Evolutionary conservation across 2,797 vertebrate species (phyloP).

Genomic region (Alca torda): DNA sequence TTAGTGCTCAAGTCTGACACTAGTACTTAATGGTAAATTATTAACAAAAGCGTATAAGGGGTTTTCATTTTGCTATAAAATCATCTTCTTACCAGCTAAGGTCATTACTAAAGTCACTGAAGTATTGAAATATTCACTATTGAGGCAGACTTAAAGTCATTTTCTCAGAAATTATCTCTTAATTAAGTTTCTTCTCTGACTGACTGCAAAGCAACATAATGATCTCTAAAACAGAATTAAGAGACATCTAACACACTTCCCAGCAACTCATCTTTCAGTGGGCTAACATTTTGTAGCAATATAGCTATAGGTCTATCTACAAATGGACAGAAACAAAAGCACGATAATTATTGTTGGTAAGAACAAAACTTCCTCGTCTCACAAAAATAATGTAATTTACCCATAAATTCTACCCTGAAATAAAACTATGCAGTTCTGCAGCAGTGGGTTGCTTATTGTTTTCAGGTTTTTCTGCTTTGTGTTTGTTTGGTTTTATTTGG

Average conservation of each 20-base stretch:
- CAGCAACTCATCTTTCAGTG: neutral
- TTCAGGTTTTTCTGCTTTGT: too few relatives aligned
- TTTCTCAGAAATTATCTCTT: neutral
- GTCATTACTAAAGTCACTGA: constrained; percentile 21
- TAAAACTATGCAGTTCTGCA: neutral
- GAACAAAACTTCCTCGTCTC: neutral
- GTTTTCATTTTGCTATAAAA: constrained; percentile 45
- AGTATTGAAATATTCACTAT: neutral
- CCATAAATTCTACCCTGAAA: neutral
- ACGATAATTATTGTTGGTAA: neutral
- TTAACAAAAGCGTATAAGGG: neutral
- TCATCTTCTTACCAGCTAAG: neutral
- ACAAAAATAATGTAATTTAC: neutral
- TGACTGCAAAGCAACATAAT: neutral
- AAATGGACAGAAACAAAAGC: neutral
- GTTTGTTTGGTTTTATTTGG: neutral
- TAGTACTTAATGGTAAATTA: constrained; percentile 33
- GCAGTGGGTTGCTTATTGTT: neutral
- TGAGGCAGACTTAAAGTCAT: neutral
- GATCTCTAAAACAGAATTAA: neutral
- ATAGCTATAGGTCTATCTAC: neutral
- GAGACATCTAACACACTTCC: neutral
- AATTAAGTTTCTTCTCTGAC: neutral
- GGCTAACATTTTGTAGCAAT: neutral
- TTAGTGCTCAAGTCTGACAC: constrained; percentile 40